Evolutionary conservation across 1,140 invertebrate species (phyloP), one percentile per base, ranked within the genome.

Genomic region (Drosophila malerkotliana): DNA sequence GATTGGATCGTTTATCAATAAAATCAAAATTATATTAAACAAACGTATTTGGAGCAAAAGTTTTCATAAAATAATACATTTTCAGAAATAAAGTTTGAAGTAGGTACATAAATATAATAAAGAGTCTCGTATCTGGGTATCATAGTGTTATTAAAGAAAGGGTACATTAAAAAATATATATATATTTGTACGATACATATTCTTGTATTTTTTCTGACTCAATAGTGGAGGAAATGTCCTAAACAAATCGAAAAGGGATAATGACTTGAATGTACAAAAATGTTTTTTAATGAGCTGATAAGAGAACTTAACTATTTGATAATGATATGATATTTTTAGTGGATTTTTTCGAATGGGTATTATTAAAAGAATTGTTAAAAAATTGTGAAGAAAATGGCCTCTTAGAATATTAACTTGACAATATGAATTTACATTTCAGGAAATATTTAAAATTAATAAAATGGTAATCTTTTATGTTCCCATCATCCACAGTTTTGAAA

Each of bases 71-170:
- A 55, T 15, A 34, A 45, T 21, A 72, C 71, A 55, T 3, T 59
- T 15, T 41, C 26, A 28, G 5, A 28, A 28, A 15, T 44, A 49
- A 66, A 48, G 30, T 21, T 47, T 47, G 18, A 21, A 21, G 15
- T 63, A 15, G 30, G 37, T 58, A 84, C 5, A 59, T 41, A 44
- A 15, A 41, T 51, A 67, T 60, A 41, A 74, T 52, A 57, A 15
- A 75, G 71, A 66, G 72, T 75, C 71, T 64, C 34, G 71, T 57
- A 74, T 74, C 71, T 74, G 60, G 71, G 24, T 75, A 66, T 66
- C 15, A 53, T 48, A 75, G 39, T 57, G 21, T 45, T 1, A 28
- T 58, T 57, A 30, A 41, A 30, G 24, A 57, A 30, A 58, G 14
- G 45, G 52, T 47, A 55, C 52, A 53, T 15, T 21, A 24, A 61